Conservation (phyloP, 2,888 invertebrate species). For the Melanostoma scalare region DNA sequence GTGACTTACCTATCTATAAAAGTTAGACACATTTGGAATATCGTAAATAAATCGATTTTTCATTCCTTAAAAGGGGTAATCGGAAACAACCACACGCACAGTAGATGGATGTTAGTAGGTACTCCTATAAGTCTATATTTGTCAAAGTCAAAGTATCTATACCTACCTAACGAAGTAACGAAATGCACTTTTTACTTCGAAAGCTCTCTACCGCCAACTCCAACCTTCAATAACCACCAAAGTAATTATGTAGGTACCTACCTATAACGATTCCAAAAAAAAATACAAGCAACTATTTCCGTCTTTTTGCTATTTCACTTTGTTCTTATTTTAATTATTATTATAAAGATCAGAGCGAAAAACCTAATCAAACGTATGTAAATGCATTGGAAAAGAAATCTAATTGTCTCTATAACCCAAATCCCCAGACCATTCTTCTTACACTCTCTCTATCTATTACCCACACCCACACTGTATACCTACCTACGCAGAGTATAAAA, state of each 20-base stretch:
- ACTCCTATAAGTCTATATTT: no score
- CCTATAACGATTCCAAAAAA: neutral
- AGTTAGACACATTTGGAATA: no score
- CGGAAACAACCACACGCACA: neutral
- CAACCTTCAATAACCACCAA: neutral
- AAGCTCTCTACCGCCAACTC: no score
- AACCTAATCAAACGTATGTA: constrained; percentile 55
- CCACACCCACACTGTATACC: constrained; percentile 5
- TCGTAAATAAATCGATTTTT: neutral
- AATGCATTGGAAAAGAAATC: constrained; percentile 53
- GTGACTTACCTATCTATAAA: no score
- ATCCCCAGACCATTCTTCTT: neutral
- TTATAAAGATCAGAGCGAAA: constrained; percentile 53
- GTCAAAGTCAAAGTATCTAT: neutral
- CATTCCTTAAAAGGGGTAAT: neutral
- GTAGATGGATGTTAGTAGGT: no score
- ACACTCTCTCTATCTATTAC: neutral
- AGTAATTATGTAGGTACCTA: neutral
- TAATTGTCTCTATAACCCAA: neutral
- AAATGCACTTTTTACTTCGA: no score
- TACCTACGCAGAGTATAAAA: constrained; percentile 1
- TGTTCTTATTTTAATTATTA: constrained; percentile 55
- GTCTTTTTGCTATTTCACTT: neutral
- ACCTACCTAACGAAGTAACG: no score
- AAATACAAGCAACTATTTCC: no score